phyloP scores from a whole-genome alignment of 2,888 invertebrate species.

The Halictus ligatus region DNA sequence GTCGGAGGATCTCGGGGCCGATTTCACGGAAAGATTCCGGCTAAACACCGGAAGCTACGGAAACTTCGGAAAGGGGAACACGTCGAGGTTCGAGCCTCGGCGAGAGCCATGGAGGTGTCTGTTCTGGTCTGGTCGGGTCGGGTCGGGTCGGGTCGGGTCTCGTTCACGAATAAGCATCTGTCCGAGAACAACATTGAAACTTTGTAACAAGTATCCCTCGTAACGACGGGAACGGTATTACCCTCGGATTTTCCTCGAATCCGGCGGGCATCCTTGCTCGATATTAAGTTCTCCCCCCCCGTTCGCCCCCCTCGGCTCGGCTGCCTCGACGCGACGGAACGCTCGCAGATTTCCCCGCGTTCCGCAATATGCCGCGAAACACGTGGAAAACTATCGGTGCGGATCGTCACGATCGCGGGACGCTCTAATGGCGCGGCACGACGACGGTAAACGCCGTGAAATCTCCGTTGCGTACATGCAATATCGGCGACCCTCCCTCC shows the following conservation, averaged over 20 bases:
- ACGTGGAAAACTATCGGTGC: conserved; percentile 5
- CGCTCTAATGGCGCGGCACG: not conserved
- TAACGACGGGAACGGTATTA: conserved; percentile 50
- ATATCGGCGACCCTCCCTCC: not conserved
- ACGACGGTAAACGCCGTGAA: not conserved
- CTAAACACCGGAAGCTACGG: conserved; percentile 61
- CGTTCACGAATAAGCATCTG: conserved; percentile 63
- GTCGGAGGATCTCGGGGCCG: conserved; percentile 8
- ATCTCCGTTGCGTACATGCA: not conserved
- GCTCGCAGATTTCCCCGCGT: conserved; percentile 20
- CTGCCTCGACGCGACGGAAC: not conserved
- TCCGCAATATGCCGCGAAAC: conserved; percentile 15
- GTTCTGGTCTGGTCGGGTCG: not conserved
- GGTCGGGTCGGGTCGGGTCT: conserved; percentile 29
- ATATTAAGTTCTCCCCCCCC: conserved; percentile 35
- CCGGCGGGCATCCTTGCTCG: conserved; percentile 22
- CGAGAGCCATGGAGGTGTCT: not conserved
- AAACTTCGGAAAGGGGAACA: conserved; percentile 52
- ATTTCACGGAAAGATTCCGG: conserved; percentile 44
- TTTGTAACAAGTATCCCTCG: conserved; percentile 61
- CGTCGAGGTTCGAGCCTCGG: conserved; percentile 18
- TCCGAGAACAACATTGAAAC: conserved; percentile 63
- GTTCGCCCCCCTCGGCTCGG: not conserved
- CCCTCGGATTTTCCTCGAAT: conserved; percentile 49
- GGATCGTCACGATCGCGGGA: not conserved